phyloP scores from a whole-genome alignment of 2,888 invertebrate species.

The Dastarcus helophoroides region DNA sequence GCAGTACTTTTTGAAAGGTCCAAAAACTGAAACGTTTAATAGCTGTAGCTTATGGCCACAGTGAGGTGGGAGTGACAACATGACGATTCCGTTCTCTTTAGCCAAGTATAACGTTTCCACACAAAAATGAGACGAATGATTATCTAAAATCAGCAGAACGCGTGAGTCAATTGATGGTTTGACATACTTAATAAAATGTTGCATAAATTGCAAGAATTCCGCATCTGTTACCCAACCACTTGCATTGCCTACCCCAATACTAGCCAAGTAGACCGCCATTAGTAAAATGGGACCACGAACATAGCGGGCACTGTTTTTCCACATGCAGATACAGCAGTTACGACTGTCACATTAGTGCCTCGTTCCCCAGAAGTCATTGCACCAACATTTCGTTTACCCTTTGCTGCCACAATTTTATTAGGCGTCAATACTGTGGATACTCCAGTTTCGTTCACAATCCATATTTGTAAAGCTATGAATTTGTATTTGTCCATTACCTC shows the following conservation, averaged over 20 bases:
- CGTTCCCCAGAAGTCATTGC: no score
- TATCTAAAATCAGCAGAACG: slow-evolving; percentile 22
- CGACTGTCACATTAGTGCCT: no score
- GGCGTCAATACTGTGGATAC: slow-evolving; percentile 14
- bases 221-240: slow-evolving; percentile 4
- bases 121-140: slow-evolving; percentile 21
- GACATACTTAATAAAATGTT: slow-evolving; percentile 4
- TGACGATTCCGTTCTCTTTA: slow-evolving; percentile 15
- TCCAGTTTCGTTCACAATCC: slow-evolving; percentile 18
- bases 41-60: slow-evolving; percentile 12
- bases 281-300: no score
- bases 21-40: slow-evolving; percentile 13
- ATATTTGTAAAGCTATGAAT: slow-evolving; percentile 6
- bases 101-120: slow-evolving; percentile 19
- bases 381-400: no score
- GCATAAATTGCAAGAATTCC: slow-evolving; percentile 3
- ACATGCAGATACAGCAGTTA: no score
- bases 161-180: slow-evolving; percentile 2
- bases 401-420: no score
- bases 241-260: slow-evolving; percentile 4
- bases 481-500: slow-evolving; percentile 7
- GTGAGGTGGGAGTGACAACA: slow-evolving; percentile 11
- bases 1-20: slow-evolving; percentile 12
- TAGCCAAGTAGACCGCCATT: slow-evolving; percentile 1
- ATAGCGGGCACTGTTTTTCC: no score